These are phyloP conservation scores for Sorex fumeus DNA, from an alignment of 2,113 vertebrate species.

Conservation along the genomic window DNA sequence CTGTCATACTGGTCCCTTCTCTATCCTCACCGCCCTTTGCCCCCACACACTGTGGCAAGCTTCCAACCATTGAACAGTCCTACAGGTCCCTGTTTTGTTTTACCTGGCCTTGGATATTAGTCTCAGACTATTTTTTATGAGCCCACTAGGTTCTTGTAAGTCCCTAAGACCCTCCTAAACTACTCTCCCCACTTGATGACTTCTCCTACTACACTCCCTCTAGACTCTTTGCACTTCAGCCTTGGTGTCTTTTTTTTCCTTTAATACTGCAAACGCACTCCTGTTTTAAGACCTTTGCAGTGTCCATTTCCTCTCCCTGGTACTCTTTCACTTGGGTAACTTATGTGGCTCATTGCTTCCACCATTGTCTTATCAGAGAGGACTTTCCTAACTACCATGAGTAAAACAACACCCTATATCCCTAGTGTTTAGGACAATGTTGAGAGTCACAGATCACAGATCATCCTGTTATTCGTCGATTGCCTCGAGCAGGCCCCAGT, in stretches of 20 bases:
- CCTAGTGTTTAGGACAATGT: background rate
- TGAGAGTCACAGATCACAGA: too few species aligned
- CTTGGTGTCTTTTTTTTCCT: background rate
- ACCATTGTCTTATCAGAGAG: background rate
- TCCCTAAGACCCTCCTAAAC: background rate
- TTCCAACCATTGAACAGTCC: too few species aligned
- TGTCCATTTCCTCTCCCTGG: slow-evolving; percentile 3
- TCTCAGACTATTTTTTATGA: too few species aligned
- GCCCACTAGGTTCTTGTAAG: background rate
- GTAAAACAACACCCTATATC: background rate
- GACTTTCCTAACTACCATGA: background rate
- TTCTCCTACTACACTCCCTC: background rate
- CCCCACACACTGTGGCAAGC: too few species aligned
- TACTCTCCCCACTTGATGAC: background rate
- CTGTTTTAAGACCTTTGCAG: background rate
- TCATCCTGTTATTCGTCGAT: too few species aligned
- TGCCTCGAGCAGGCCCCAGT: too few species aligned
- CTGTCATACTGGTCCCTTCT: too few species aligned
- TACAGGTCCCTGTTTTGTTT: too few species aligned
- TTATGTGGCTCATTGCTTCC: background rate
- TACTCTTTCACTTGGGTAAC: background rate
- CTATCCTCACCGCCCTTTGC: too few species aligned
- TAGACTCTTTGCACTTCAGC: background rate
- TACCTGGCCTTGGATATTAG: too few species aligned
- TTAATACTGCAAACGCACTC: background rate